phyloP scores from a whole-genome alignment of 2,113 vertebrate species.

The Pseudolaguvia tuberculata region DNA sequence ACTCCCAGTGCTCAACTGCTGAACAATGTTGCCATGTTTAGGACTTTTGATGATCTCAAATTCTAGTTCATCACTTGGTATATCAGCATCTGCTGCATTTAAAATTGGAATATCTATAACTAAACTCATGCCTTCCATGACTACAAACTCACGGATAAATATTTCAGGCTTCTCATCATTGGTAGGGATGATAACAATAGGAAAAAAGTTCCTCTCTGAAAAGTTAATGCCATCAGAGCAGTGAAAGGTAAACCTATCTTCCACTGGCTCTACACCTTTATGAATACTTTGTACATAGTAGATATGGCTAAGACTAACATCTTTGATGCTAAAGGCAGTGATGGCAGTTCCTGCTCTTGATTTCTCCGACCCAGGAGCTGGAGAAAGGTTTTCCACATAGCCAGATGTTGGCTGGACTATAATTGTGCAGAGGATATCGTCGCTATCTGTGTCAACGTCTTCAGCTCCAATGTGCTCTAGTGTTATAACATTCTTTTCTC shows the following conservation, averaged over 20 bases:
- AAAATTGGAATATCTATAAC: conserved; percentile 87
- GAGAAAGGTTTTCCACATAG: conserved; percentile 91
- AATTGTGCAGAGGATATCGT: conserved; percentile 89
- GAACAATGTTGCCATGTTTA: conserved; percentile 81
- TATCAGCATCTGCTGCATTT: conserved; percentile 81
- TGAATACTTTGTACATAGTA: conserved; percentile 95
- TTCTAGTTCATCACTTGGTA: conserved; percentile 76
- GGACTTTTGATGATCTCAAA: conserved; percentile 80
- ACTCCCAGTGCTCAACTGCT: conserved; percentile 81
- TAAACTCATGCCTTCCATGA: conserved; percentile 96
- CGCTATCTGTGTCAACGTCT: conserved; percentile 79
- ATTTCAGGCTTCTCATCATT: conserved; percentile 92
- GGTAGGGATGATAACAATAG: conserved; percentile 78
- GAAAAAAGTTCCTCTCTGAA: conserved; percentile 82
- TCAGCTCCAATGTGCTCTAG: conserved; percentile 73
- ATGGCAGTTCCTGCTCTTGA: conserved; percentile 85
- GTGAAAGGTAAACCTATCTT: conserved; percentile 86
- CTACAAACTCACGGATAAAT: conserved; percentile 87
- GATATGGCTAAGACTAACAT: conserved; percentile 80
- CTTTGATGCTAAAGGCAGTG: conserved; percentile 88
- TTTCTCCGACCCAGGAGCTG: conserved; percentile 91
- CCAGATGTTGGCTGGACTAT: conserved; percentile 84
- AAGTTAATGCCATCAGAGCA: conserved; percentile 95
- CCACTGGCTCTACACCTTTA: conserved; percentile 83
- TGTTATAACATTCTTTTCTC: conserved; percentile 75